These are phyloP conservation scores for Tridacna crocea DNA, from an alignment of 2,888 invertebrate genomes.

Conservation along the genomic window DNA sequence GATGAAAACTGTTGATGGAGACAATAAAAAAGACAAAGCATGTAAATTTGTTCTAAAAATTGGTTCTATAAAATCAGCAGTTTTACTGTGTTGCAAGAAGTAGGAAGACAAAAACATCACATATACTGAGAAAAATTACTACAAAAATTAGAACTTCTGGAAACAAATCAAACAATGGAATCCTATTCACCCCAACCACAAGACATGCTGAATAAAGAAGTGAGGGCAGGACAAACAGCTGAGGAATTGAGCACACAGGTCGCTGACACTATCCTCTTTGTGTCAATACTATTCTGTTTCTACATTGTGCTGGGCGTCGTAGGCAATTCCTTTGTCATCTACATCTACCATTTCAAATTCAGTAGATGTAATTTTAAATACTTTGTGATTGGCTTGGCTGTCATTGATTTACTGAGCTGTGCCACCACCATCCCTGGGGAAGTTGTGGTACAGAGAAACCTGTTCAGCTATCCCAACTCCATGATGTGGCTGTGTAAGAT, in stretches of 20 bases:
- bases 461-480: slow-evolving; percentile 29
- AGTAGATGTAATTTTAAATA: slow-evolving; percentile 39
- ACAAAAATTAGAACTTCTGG: too few relatives aligned
- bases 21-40: too few relatives aligned
- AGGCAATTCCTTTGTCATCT: slow-evolving; percentile 32
- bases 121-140: too few relatives aligned
- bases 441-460: slow-evolving; percentile 29
- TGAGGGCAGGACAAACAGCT: not conserved
- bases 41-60: too few relatives aligned
- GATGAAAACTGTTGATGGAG: too few relatives aligned
- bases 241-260: slow-evolving; percentile 21
- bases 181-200: not conserved
- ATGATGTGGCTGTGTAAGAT: slow-evolving; percentile 38
- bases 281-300: slow-evolving; percentile 31
- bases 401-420: slow-evolving; percentile 38
- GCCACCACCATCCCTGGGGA: slow-evolving; percentile 37
- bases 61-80: too few relatives aligned
- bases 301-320: slow-evolving; percentile 32
- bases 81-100: too few relatives aligned
- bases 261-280: slow-evolving; percentile 19
- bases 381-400: slow-evolving; percentile 36
- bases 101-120: too few relatives aligned
- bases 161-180: not conserved
- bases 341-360: slow-evolving; percentile 31
- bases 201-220: not conserved